Evolutionary conservation across 2,888 invertebrate species (phyloP).

Genomic region (Physocephala rufipes): DNA sequence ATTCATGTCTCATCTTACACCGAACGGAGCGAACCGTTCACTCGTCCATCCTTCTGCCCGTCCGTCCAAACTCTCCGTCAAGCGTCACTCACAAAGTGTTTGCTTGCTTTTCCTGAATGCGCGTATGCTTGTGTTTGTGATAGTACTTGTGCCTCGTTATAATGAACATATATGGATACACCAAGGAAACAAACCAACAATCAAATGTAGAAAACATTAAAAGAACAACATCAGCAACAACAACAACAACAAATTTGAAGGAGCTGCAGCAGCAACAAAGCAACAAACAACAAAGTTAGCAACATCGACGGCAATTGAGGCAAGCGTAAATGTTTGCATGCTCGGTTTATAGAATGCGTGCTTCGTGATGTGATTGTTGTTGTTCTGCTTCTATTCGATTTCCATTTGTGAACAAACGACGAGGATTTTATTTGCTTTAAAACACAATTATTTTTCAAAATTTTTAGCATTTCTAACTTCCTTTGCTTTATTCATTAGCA

Average conservation of each 20-base stretch:
- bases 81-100: conserved; percentile 5
- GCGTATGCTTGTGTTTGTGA: too few relatives aligned
- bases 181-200: too few relatives aligned
- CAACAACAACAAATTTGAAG: too few relatives aligned
- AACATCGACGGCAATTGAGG: neutral
- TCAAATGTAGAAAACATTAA: neutral
- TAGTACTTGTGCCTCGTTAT: neutral
- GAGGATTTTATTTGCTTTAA: neutral
- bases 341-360: conserved; percentile 5
- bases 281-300: neutral
- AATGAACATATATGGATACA: neutral
- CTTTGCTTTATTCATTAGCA: conserved; percentile 7
- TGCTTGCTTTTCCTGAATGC: too few relatives aligned
- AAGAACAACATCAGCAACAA: neutral
- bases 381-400: too few relatives aligned
- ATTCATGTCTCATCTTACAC: neutral
- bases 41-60: neutral
- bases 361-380: neutral
- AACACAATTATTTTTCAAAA: neutral
- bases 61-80: neutral
- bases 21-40: neutral
- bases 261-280: neutral
- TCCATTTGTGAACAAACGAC: too few relatives aligned
- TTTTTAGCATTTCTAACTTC: conserved; percentile 1
- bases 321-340: neutral